These are phyloP conservation scores for mouse (Mus musculus) DNA, from an alignment of 2,113 vertebrate species.

Conservation along the genomic window DNA sequence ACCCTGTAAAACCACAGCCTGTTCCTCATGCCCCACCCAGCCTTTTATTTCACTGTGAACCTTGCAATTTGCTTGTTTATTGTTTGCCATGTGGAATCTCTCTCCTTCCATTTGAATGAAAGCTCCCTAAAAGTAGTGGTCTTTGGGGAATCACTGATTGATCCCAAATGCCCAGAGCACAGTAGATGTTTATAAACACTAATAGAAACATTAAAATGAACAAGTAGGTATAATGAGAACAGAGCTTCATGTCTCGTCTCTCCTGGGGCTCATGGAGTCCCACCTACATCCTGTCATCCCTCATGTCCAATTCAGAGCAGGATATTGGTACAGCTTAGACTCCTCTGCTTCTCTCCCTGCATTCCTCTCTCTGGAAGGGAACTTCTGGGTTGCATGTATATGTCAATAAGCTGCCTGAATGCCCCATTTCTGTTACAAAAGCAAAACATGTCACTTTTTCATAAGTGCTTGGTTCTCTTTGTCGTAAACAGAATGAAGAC, in stretches of 20 bases:
- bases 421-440: not conserved
- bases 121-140: not conserved
- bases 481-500: not conserved
- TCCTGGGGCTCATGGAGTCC: not conserved
- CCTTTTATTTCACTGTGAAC: not conserved
- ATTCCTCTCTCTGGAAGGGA: not conserved
- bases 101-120: not conserved
- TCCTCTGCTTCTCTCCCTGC: not conserved
- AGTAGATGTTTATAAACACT: not conserved
- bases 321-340: fast-evolving
- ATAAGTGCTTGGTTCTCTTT: not conserved
- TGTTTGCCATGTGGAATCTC: not conserved
- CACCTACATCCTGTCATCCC: too few species aligned
- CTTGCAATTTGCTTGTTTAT: too few species aligned
- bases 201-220: not conserved
- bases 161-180: not conserved
- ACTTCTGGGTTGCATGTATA: not conserved
- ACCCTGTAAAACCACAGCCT: not conserved
- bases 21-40: not conserved
- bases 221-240: too few species aligned
- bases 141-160: not conserved
- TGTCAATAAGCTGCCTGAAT: not conserved
- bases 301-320: not conserved
- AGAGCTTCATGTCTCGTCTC: not conserved
- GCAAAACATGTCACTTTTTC: not conserved